Evolutionary conservation across 2,113 vertebrate species (phyloP), one percentile per base, ranked within the genome.

Genomic region (Hiodon tergisus): DNA sequence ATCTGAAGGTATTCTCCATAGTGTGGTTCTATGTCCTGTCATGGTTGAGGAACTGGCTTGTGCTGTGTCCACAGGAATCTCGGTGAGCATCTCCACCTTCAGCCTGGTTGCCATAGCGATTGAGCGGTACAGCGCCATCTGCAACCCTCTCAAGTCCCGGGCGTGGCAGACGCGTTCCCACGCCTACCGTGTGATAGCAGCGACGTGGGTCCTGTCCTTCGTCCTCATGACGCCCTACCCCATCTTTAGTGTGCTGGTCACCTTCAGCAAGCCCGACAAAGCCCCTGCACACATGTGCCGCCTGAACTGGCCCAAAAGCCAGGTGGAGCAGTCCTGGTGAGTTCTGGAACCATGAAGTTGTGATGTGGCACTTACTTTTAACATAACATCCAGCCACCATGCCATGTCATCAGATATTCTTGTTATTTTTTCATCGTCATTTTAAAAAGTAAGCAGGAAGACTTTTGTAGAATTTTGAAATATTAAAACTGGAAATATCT

Each of bases 41-140:
- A 59, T 63, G 11, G 3, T 17, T 68, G 31, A 31, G 31, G 31
- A 31, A 31, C 31, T 31, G 31, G 31, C 31, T 31, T 31, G 31
- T 73, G 46, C 54, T 78, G 47, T 76, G 55, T 69, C 78, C 55
- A 4, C 86, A 98, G 96, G 95, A 3, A 89, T 98, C 73, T 96
- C 96, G 0, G 95, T 98, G 71, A 96, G 95, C 51, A 97, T 98
- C 79, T 98, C 96, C 85, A 98, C 95, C 77, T 94, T 98, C 82
- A 97, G 93, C 86, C 90, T 98, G n/a, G 94, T 97, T 75, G 96
- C 95, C 87, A 98, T 98, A 0, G 94, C 96, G 76, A 92, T 94
- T 3, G 96, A 98, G 84, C 84, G 96, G 3, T 96, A 98, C 90
- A 96, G 94, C 46, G 96, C 96, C 85, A 98, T 98, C 90, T 98